Conservation (phyloP, 2,797 vertebrate genomes). For the Enteromius treurensis region DNA sequence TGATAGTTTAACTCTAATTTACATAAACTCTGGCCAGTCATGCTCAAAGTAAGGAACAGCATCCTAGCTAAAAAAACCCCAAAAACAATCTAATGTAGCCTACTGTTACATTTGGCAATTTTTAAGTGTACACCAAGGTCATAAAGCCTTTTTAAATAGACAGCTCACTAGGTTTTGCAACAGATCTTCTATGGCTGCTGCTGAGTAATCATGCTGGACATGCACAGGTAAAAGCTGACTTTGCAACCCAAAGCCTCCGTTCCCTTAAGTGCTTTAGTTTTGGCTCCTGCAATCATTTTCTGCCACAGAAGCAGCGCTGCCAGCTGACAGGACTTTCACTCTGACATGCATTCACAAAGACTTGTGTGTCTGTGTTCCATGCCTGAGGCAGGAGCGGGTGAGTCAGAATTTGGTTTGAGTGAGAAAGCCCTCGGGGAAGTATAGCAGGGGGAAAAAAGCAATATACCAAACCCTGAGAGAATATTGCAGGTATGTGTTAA, state of each 20-base stretch:
- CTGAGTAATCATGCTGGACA: background rate
- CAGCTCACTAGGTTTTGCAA: background rate
- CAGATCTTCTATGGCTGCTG: background rate
- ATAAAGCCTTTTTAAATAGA: background rate
- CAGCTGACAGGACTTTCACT: conserved; percentile 4
- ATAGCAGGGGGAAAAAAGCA: background rate
- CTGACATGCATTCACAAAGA: conserved; percentile 2
- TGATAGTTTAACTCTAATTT: background rate
- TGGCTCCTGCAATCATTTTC: background rate
- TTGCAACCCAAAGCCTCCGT: background rate
- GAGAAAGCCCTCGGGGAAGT: background rate
- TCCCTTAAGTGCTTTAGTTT: background rate
- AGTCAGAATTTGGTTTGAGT: conserved; percentile 22
- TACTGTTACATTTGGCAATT: background rate
- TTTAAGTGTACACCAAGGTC: background rate
- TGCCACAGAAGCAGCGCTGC: background rate
- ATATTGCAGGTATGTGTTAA: background rate
- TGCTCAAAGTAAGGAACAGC: background rate
- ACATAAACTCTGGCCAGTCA: background rate
- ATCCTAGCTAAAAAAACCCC: background rate
- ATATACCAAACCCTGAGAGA: background rate
- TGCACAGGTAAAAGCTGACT: background rate
- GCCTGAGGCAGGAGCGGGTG: background rate
- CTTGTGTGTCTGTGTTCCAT: background rate
- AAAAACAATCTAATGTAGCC: background rate